phyloP scores from a whole-genome alignment of 1,140 invertebrate genomes.

The Bombus waltoni region DNA sequence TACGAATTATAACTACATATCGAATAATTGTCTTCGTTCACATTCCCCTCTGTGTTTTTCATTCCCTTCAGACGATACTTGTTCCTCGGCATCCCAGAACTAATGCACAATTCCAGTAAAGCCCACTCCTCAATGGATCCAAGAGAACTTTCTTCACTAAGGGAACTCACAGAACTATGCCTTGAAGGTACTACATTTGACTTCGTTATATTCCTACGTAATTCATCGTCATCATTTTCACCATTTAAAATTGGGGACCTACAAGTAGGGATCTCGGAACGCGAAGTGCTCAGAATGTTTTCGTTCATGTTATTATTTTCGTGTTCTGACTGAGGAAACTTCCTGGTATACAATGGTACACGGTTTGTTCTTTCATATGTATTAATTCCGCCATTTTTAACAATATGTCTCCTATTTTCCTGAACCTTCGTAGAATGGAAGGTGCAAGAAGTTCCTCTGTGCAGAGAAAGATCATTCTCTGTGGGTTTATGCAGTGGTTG shows the following conservation, averaged over 20 bases:
- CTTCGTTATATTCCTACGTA: constrained; percentile 18
- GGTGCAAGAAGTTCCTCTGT: background rate
- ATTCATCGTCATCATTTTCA: constrained; percentile 40
- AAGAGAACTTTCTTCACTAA: constrained; percentile 42
- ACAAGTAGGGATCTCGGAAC: constrained; percentile 29
- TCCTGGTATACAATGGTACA: background rate
- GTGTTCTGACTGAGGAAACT: constrained; percentile 9
- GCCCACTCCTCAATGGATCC: constrained; percentile 56
- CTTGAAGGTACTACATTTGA: constrained; percentile 29
- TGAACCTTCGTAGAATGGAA: constrained; percentile 15
- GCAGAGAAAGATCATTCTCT: constrained; percentile 6
- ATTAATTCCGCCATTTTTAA: constrained; percentile 29
- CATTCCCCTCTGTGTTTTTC: constrained; percentile 27
- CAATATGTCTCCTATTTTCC: constrained; percentile 7
- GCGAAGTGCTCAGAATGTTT: background rate
- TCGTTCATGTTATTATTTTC: constrained; percentile 29
- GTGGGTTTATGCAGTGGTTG: constrained; percentile 11
- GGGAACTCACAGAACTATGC: constrained; percentile 46
- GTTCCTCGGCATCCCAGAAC: constrained; percentile 50
- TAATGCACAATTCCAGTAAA: constrained; percentile 51
- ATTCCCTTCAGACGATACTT: constrained; percentile 49
- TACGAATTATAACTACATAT: constrained; percentile 63
- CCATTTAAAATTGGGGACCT: constrained; percentile 31
- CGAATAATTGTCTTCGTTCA: constrained; percentile 58
- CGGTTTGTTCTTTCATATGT: constrained; percentile 27